A percentile compares a stretch with the other conserved stretches of the same genome.
These are phyloP conservation scores for Cephus cinctus DNA, from an alignment of 1,140 invertebrate species.

Conservation along the genomic window DNA sequence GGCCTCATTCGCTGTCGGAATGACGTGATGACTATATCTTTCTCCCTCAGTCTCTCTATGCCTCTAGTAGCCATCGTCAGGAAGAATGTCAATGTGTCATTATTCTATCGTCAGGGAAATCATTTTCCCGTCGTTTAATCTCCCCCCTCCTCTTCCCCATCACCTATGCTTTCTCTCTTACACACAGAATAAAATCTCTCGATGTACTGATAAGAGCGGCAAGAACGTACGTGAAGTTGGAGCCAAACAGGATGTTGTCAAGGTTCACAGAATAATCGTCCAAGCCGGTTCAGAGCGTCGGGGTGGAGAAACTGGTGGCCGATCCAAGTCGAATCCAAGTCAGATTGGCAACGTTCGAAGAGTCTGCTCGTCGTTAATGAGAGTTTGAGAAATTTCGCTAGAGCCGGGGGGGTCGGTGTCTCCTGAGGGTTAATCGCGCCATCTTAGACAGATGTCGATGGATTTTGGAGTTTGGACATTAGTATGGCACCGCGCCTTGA, in stretches of 20 bases:
- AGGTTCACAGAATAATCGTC: slow-evolving; percentile 14
- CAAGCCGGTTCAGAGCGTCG: too few relatives aligned
- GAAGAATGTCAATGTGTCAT: too few relatives aligned
- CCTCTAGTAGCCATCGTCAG: too few relatives aligned
- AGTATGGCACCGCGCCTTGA: too few relatives aligned
- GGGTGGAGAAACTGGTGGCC: too few relatives aligned
- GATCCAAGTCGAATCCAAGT: neutral
- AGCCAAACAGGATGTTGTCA: slow-evolving; percentile 17
- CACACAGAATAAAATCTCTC: neutral
- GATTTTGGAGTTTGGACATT: slow-evolving; percentile 19
- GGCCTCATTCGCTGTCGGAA: slow-evolving; percentile 27
- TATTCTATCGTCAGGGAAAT: too few relatives aligned
- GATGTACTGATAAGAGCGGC: too few relatives aligned
- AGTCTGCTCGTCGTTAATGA: slow-evolving; percentile 20
- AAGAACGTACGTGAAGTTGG: too few relatives aligned
- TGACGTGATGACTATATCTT: slow-evolving; percentile 7
- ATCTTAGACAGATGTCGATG: slow-evolving; percentile 37
- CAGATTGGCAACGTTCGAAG: neutral
- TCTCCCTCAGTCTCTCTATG: slow-evolving; percentile 16
- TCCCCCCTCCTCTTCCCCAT: neutral
- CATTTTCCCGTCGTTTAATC: slow-evolving; percentile 9
- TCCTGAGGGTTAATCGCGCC: slow-evolving; percentile 28
- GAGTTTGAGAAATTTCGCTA: slow-evolving; percentile 28
- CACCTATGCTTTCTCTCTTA: slow-evolving; percentile 3
- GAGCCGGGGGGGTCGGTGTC: neutral